Conservation (phyloP, 2,113 vertebrate genomes). For the Pogonocichla stellata region DNA sequence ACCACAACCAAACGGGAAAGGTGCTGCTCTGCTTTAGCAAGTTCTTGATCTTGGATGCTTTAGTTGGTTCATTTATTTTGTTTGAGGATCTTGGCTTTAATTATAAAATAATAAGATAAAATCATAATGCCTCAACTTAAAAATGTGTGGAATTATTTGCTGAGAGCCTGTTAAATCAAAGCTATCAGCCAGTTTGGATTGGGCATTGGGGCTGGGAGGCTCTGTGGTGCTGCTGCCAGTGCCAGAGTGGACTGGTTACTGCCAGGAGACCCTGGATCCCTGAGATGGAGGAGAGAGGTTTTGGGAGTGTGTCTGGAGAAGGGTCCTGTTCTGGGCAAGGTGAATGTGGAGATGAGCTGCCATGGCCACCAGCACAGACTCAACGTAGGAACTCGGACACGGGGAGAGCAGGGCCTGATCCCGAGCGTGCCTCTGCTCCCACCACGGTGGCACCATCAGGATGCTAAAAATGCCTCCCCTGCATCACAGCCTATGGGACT, state of each 20-base stretch:
- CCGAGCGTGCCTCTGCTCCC: neutral
- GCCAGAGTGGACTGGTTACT: neutral
- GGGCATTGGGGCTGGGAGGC: neutral
- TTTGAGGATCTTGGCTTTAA: neutral
- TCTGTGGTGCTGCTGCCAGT: accelerated
- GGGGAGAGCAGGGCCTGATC: neutral
- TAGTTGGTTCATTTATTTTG: neutral
- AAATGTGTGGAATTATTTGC: neutral
- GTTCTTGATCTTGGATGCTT: neutral
- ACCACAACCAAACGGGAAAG: neutral
- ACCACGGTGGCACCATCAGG: accelerated
- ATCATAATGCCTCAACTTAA: neutral
- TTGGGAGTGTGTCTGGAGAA: neutral
- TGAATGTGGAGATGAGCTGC: neutral
- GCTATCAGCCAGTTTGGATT: neutral
- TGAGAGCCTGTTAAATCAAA: neutral
- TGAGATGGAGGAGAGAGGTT: neutral
- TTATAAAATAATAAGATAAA: neutral
- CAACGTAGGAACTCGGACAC: accelerated
- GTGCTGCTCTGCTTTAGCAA: slow-evolving; percentile 12
- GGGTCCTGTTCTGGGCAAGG: neutral
- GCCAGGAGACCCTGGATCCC: neutral
- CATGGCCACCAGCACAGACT: accelerated
- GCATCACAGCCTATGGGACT: neutral
- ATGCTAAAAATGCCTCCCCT: neutral